Evolutionary conservation across 2,113 vertebrate genomes (phyloP), one percentile per base, ranked within the genome.

Genomic region (Noturus placidus): DNA sequence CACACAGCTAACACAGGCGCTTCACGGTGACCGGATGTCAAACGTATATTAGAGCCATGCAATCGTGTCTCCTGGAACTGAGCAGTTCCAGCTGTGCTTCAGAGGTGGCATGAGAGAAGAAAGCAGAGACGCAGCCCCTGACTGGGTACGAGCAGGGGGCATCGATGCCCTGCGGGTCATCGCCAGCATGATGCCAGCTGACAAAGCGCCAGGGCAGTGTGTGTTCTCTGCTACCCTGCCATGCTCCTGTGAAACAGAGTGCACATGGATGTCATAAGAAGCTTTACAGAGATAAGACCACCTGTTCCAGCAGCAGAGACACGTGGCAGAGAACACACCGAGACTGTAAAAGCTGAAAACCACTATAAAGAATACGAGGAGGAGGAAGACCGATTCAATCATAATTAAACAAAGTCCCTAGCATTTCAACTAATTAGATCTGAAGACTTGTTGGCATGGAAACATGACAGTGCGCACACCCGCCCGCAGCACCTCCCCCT

Each of bases 361-460:
- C 19, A 52, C 76, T n/a, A 30, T 56, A 65, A 86, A 85, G 83
- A 89, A 17, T 15, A 33, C 70, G 17, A 11, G 25, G 52, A 76
- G 86, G 46, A 74, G 81, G 54, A 30, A 14, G 22, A 35, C 17
- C 10, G 30, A 59, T 83, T 88, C 88, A 88, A 70, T 90, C 78
- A 86, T 89, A 88, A 90, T 90, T 90, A 90, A 91, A 87, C 88
- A 65, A 91, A 88, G 83, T 86, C 86, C 87, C 80, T 80, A 63
- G 87, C 85, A 90, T 91, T 87, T 88, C 77, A 76, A 83, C 69
- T 91, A 90, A 92, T 90, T 90, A 90, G 88, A 91, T 85, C 86
- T 80, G 69, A 70, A 86, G 88, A 74, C 88, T 82, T 78, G 90
- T 92, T 90, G 91, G 90, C 89, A 92, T 92, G 90, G 90, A 90